Base-by-base conservation (phyloP, 1,140 invertebrate species). In the Drosophila paulistorum region DNA sequence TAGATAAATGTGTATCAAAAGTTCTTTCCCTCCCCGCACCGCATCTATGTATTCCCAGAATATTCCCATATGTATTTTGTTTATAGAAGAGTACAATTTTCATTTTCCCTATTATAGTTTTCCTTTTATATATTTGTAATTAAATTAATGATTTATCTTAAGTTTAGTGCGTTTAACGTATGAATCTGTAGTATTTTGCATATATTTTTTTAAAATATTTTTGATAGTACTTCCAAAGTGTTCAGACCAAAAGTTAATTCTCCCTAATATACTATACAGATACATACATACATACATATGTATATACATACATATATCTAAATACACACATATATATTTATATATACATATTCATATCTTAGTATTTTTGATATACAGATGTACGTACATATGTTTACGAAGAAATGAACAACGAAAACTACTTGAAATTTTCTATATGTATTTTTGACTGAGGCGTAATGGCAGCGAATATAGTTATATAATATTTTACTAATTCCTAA, bases 151-250 rank as follows among this genome's bases (percentile, higher is more conserved):
- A 71, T 70, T 77, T 64, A 67, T 26, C 7, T 33, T 65, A 48
- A 57, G 67, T 51, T 55, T 45, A 39, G 17, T 71, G 70, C 79
- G 83, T 87, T 61, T 58, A 71, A 77, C 83, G 82, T 72, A 67
- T 65, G 48, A 23, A n/a, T 67, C 33, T 54, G 57, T 58, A 37
- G 55, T 42, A 54, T 63, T 60, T 62, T 51, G 41, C 39, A 58
- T 69, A 39, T 65, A 45, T 41, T 57, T 67, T 61, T 33, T 45
- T n/a, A 30, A 14, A 62, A 71, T 79, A 84, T 89, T 83, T 89
- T 87, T 82, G 81, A 68, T 87, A 87, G 72, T 66, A 65, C 83
- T 86, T 83, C 83, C 83, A 86, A 86, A 86, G 83, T 86, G 83
- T 86, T 86, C 83, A 86, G 82, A 79, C 83, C 83, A 86, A 87